Conservation (phyloP, 2,888 invertebrate species). For the Eristalinus aeneus region DNA sequence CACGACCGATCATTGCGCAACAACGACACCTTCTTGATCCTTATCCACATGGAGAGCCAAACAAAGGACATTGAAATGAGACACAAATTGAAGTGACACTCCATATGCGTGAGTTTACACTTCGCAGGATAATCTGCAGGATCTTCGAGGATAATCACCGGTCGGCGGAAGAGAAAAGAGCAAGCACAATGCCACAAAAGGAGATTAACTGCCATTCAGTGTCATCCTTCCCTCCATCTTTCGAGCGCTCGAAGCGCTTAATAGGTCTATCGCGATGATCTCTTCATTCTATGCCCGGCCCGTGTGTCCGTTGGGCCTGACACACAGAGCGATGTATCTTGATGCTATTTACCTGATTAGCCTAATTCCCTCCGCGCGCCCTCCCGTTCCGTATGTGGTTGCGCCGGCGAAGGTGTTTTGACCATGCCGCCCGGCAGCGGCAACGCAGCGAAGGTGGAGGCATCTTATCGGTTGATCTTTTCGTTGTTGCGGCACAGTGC, state of each 20-base stretch:
- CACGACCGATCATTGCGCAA: conserved; percentile 48
- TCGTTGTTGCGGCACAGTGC: conserved; percentile 37
- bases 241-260: conserved; percentile 70
- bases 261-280: conserved; percentile 65
- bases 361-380: conserved; percentile 64
- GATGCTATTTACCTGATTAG: conserved; percentile 68
- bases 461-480: conserved; percentile 69
- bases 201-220: conserved; percentile 76
- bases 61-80: conserved; percentile 34
- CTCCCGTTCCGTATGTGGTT: conserved; percentile 31
- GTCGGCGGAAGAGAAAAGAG: conserved; percentile 50
- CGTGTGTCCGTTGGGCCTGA: conserved; percentile 15
- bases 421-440: conserved; percentile 43
- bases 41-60: conserved; percentile 27
- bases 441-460: conserved; percentile 4
- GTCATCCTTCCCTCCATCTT: conserved; percentile 74
- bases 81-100: conserved; percentile 61
- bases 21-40: conserved; percentile 28
- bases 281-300: conserved; percentile 53
- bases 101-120: conserved; percentile 41
- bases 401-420: conserved; percentile 52
- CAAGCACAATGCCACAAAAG: conserved; percentile 6
- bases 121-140: conserved; percentile 61
- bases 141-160: conserved; percentile 58
- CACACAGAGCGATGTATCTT: conserved; percentile 21